Evolutionary conservation across 2,888 invertebrate species (phyloP).

Genomic region (Ennomos quercinarius): DNA sequence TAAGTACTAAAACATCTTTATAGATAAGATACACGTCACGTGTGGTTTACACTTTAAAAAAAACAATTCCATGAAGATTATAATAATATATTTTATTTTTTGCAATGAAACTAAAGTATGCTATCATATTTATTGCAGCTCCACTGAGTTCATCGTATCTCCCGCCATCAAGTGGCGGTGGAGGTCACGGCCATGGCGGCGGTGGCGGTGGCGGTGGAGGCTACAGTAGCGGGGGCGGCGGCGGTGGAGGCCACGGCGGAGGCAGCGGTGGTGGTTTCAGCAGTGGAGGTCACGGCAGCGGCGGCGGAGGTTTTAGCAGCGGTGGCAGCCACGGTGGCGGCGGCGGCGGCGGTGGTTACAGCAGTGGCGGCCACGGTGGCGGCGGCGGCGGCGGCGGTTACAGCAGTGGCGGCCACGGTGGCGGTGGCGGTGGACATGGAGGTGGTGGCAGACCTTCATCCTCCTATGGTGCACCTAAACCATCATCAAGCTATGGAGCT

Average conservation of each 20-base stretch:
- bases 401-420: conserved; percentile 38
- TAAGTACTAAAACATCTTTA: too few relatives aligned
- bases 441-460: conserved; percentile 73
- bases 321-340: conserved; percentile 61
- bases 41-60: too few relatives aligned
- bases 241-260: conserved; percentile 39
- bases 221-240: conserved; percentile 46
- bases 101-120: too few relatives aligned
- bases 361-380: conserved; percentile 59
- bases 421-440: conserved; percentile 54
- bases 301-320: conserved; percentile 49
- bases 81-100: too few relatives aligned
- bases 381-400: conserved; percentile 52
- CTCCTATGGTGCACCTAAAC: conserved; percentile 58
- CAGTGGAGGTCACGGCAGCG: conserved; percentile 41
- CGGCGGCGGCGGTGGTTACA: conserved; percentile 34
- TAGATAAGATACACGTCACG: too few relatives aligned
- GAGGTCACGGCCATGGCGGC: conserved; percentile 42
- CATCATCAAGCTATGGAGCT: conserved; percentile 54
- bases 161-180: conserved; percentile 78
- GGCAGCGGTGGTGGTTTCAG: conserved; percentile 54
- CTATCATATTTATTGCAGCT: conserved; percentile 66
- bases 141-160: conserved; percentile 85
- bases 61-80: too few relatives aligned
- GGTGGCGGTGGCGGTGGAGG: conserved; percentile 55